Evolutionary conservation across 2,797 vertebrate genomes (phyloP).

Genomic region (Trichosurus vulpecula): DNA sequence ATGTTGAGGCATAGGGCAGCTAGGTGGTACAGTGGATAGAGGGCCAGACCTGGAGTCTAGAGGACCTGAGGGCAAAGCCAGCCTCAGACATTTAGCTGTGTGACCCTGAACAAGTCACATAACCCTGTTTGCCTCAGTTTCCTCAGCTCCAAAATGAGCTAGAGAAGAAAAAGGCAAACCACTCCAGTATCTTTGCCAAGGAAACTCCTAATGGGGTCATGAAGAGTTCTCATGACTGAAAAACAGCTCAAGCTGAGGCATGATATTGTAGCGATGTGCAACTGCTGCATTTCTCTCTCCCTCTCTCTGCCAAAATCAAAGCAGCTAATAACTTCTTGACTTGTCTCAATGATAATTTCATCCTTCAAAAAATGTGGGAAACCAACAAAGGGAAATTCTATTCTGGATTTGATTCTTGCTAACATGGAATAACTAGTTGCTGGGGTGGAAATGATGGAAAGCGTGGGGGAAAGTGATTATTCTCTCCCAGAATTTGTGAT

Average conservation of each 20-base stretch:
- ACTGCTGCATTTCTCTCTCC: background rate
- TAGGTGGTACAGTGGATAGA: background rate
- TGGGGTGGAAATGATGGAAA: background rate
- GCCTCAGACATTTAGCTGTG: background rate
- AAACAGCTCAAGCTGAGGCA: background rate
- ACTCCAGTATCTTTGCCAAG: background rate
- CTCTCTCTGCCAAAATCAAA: background rate
- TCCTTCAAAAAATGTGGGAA: background rate
- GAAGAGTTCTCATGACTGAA: background rate
- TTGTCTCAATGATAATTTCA: background rate
- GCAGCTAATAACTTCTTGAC: background rate
- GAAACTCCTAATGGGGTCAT: background rate
- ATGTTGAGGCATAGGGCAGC: background rate
- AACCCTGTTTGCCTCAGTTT: background rate
- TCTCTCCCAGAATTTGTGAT: background rate
- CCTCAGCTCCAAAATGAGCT: background rate
- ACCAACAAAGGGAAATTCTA: background rate
- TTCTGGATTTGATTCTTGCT: background rate
- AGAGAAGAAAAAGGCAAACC: background rate
- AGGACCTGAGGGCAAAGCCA: background rate
- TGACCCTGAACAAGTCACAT: background rate
- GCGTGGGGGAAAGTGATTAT: background rate
- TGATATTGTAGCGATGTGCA: background rate
- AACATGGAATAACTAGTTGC: background rate
- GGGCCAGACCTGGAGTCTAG: background rate